Evolutionary conservation across 2,113 vertebrate genomes (phyloP).

Genomic region (Lasiurus cinereus): DNA sequence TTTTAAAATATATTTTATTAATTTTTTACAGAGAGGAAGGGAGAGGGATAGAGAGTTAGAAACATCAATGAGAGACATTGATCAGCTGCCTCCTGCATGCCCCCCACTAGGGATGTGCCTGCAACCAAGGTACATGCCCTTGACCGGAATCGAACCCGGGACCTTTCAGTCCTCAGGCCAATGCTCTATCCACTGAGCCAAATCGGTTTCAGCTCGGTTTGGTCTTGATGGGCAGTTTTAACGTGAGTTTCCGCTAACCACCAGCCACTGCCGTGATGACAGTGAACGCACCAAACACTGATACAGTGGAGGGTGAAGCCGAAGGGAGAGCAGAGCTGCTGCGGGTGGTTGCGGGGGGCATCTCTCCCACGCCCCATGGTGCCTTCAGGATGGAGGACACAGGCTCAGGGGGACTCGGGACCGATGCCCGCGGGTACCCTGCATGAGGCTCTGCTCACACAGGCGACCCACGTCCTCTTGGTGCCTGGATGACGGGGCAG

Average conservation of each 20-base stretch:
- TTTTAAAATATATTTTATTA: no score
- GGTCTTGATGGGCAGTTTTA: neutral
- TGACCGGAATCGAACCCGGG: no score
- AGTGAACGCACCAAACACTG: no score
- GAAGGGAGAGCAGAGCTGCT: fast-evolving
- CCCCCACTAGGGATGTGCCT: no score
- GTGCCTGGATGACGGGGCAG: neutral
- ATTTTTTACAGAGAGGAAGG: no score
- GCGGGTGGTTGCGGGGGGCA: fast-evolving
- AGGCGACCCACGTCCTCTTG: neutral
- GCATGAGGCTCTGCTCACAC: fast-evolving
- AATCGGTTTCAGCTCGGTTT: neutral
- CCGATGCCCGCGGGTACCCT: fast-evolving
- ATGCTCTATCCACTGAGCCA: no score
- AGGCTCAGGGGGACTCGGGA: neutral
- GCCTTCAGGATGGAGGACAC: neutral
- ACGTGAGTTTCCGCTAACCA: neutral
- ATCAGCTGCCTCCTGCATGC: no score
- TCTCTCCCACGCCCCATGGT: neutral
- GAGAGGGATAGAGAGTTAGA: no score
- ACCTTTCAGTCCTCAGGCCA: no score
- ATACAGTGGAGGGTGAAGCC: neutral
- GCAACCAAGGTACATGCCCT: no score
- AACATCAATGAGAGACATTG: no score
- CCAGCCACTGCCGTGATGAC: neutral